phyloP scores from a whole-genome alignment of 2,888 invertebrate species.

The Hesperia comma region DNA sequence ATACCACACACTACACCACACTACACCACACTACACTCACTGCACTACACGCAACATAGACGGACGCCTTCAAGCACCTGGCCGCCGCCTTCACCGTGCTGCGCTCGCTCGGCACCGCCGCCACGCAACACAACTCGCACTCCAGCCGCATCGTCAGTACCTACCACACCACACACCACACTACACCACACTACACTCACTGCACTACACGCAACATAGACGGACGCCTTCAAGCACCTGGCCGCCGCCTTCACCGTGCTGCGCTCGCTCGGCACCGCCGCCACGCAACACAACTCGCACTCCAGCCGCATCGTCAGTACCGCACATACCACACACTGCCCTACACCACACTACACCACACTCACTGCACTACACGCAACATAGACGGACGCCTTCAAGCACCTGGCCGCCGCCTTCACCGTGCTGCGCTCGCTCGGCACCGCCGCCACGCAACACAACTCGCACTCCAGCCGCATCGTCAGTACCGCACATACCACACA shows the following conservation, averaged over 20 bases:
- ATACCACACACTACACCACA: not conserved
- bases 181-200: not conserved
- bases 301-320: constrained; percentile 94
- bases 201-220: constrained; percentile 82
- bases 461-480: too few relatives aligned
- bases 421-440: too few relatives aligned
- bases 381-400: too few relatives aligned
- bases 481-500: too few relatives aligned
- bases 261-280: constrained; percentile 94
- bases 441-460: too few relatives aligned
- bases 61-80: constrained; percentile 97
- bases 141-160: constrained; percentile 94
- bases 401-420: too few relatives aligned
- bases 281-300: constrained; percentile 95
- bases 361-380: too few relatives aligned
- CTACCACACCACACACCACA: not conserved
- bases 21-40: not conserved
- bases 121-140: constrained; percentile 95
- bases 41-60: constrained; percentile 82
- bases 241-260: constrained; percentile 97
- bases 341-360: too few relatives aligned
- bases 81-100: constrained; percentile 97
- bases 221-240: constrained; percentile 97
- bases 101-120: constrained; percentile 94
- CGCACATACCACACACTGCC: too few relatives aligned